Base-by-base conservation (phyloP, 2,113 vertebrate species). In the Rhea americana region DNA sequence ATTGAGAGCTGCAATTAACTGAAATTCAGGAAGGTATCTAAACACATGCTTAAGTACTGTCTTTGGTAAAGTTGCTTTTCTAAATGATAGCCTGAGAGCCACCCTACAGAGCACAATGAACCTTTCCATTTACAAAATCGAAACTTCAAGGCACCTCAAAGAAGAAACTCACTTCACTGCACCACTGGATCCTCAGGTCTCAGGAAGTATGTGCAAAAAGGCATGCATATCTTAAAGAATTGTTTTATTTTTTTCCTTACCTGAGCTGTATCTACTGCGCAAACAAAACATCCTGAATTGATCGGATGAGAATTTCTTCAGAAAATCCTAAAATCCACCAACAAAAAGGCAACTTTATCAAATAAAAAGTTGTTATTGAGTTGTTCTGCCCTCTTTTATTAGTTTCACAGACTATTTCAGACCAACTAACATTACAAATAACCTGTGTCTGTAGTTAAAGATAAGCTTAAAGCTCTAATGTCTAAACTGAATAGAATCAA, bases 211-310 rank as follows among this genome's bases (percentile, higher is more conserved):
- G 10, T 0, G 1, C 0, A 22, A 39, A 71, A 32, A 78, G 12
- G 41, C 45, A 12, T 0, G 3, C 13, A 2, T 2, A 12, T 8
- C 78, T 14, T 41, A 7, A 67, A 15, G 2, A 32, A 14, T 5
- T 11, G 26, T 11, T 41, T 5, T 14, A 35, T 11, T 41, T 5
- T 48, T 62, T 26, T 6, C 7, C 97, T 96, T 96, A 99, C 99
- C 99, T 98, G 99, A 98, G 97, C 98, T 97, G 97, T 99, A 99
- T 75, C 97, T 98, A 87, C 97, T 97, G 66, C 98, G 95, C 84
- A 99, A 95, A 80, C 99, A 99, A 95, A 99, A 99, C 97, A 99
- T 98, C 77, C 99, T 93, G 94, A 99, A 99, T 21, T 99, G 98
- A n/a, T 98, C 97, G 0, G 99, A 97, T 0, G 99, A 98, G 88